A percentile compares a stretch with the other conserved stretches of the same genome.
These are phyloP conservation scores for Corvus moneduloides DNA, from an alignment of 2,113 vertebrate species.

Conservation along the genomic window DNA sequence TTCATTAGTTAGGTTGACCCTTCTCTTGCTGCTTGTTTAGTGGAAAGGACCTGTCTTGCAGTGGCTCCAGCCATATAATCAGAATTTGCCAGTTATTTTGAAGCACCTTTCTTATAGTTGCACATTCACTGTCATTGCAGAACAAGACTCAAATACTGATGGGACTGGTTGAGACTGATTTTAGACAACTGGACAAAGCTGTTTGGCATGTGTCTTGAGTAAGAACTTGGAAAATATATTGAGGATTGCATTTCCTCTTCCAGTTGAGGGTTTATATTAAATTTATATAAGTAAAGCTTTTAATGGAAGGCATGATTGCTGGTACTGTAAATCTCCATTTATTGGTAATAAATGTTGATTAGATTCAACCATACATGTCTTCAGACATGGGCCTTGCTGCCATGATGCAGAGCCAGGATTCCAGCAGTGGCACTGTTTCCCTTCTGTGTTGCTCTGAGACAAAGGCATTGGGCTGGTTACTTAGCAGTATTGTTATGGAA, in stretches of 20 bases:
- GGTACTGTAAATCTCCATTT: background rate
- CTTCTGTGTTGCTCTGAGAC: background rate
- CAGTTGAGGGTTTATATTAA: background rate
- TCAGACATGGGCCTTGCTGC: background rate
- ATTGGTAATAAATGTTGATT: background rate
- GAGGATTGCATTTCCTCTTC: background rate
- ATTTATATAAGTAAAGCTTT: background rate
- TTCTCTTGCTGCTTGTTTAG: background rate
- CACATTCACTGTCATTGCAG: background rate
- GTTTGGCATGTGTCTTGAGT: background rate
- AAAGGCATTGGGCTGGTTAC: background rate
- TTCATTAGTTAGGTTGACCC: background rate
- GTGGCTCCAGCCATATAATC: background rate
- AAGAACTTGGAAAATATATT: background rate
- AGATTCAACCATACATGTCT: background rate
- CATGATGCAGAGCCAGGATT: background rate
- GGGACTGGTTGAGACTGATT: background rate
- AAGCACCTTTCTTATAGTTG: background rate
- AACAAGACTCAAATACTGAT: background rate
- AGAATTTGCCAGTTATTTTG: background rate
- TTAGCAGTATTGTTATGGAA: background rate
- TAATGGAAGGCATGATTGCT: background rate
- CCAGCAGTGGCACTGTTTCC: background rate
- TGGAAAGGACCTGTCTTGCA: background rate
- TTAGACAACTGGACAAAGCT: background rate